Conservation (phyloP, 2,888 invertebrate species). For the Hipparchia semele region DNA sequence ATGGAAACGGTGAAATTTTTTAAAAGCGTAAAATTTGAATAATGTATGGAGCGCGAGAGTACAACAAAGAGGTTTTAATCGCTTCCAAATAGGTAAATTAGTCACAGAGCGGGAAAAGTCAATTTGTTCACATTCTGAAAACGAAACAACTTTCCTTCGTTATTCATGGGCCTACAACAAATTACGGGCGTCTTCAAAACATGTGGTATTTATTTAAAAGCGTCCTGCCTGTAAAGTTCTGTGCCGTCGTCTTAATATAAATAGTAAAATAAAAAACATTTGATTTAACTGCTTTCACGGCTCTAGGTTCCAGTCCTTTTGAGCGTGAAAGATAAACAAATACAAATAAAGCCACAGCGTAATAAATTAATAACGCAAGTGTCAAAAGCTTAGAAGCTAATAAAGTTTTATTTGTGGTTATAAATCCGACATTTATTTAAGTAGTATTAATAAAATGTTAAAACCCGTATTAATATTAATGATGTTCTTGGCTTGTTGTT, state of each 20-base stretch:
- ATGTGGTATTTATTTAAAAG: slow-evolving; percentile 66
- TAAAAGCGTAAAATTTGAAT: slow-evolving; percentile 61
- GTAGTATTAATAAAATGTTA: slow-evolving; percentile 49
- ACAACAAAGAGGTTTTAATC: slow-evolving; percentile 64
- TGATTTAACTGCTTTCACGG: neutral
- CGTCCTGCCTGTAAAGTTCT: slow-evolving; percentile 54
- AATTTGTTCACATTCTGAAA: slow-evolving; percentile 68
- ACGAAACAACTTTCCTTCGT: slow-evolving; percentile 73
- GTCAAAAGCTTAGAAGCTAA: neutral
- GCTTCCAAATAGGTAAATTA: slow-evolving; percentile 67
- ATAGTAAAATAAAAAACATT: slow-evolving; percentile 8
- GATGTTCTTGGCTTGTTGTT: slow-evolving; percentile 61
- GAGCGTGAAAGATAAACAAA: neutral
- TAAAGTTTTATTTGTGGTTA: neutral
- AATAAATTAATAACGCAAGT: slow-evolving; percentile 22
- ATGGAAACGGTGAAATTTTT: slow-evolving; percentile 59
- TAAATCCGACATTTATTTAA: neutral
- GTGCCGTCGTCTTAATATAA: slow-evolving; percentile 37
- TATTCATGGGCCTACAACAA: slow-evolving; percentile 47
- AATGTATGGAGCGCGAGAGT: slow-evolving; percentile 50
- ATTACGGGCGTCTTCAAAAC: slow-evolving; percentile 50
- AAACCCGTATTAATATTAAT: slow-evolving; percentile 55
- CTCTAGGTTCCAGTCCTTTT: too few species aligned
- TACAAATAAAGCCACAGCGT: slow-evolving; percentile 7
- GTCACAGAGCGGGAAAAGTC: slow-evolving; percentile 68